These are phyloP conservation scores for Trisateles emortualis DNA, from an alignment of 2,888 invertebrate species.

Conservation along the genomic window DNA sequence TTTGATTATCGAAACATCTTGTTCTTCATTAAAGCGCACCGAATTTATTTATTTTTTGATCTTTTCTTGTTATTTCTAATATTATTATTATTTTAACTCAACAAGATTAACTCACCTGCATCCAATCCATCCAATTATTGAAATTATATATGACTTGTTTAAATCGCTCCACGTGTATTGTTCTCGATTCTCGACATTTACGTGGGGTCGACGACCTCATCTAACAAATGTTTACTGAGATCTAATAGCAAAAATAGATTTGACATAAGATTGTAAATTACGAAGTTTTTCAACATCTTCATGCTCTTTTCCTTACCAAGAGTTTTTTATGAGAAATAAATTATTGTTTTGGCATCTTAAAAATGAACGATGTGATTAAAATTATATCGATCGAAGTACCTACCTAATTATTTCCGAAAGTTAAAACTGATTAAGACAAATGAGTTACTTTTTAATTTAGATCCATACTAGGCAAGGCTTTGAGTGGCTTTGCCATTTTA, in stretches of 20 bases:
- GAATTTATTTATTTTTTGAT: too few relatives aligned
- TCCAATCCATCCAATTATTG: conserved; percentile 28
- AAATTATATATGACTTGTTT: conserved; percentile 61
- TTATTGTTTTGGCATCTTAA: too few relatives aligned
- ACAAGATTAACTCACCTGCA: conserved; percentile 41
- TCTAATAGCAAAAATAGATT: conserved; percentile 62
- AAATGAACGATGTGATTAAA: too few relatives aligned
- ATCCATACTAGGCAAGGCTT: too few relatives aligned
- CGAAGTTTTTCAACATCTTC: conserved; percentile 9
- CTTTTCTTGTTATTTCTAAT: conserved; percentile 52
- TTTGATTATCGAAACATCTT: conserved; percentile 16
- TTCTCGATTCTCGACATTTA: conserved; percentile 81
- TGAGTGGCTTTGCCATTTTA: too few relatives aligned
- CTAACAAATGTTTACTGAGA: conserved; percentile 71
- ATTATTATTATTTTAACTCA: too few relatives aligned
- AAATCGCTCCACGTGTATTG: conserved; percentile 74
- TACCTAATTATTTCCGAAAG: too few relatives aligned
- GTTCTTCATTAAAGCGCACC: conserved; percentile 17
- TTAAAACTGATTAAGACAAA: too few relatives aligned
- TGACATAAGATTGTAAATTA: conserved; percentile 38
- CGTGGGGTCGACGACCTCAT: conserved; percentile 73
- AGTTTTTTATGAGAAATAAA: not conserved
- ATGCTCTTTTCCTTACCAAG: not conserved
- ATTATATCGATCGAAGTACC: too few relatives aligned
- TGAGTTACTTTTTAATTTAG: too few relatives aligned